Conservation (phyloP, 1,140 invertebrate species). For the Hestina assimilis region DNA sequence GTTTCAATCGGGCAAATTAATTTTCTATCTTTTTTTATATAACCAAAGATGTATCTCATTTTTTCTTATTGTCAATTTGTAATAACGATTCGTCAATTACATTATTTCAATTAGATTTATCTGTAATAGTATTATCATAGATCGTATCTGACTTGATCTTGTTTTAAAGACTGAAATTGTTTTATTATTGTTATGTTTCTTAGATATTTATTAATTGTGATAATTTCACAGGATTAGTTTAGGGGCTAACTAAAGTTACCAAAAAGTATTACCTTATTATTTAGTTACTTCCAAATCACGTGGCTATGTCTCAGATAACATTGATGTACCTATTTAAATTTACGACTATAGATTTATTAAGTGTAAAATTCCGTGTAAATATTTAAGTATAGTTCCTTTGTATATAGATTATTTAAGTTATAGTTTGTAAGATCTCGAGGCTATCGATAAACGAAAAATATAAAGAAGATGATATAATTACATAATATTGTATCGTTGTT, state of each 20-base stretch:
- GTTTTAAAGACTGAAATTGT: conserved; percentile 67
- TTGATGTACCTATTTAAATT: conserved; percentile 39
- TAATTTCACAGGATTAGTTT: conserved; percentile 53
- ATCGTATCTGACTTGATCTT: conserved; percentile 40
- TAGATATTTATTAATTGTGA: conserved; percentile 73
- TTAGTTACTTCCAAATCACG: conserved; percentile 51
- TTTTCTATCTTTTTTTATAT: background rate
- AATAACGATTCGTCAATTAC: background rate
- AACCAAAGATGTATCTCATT: conserved; percentile 48
- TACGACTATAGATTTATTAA: conserved; percentile 15
- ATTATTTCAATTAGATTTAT: background rate
- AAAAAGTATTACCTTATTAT: conserved; percentile 72
- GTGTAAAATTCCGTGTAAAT: conserved; percentile 17
- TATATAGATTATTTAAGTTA: conserved; percentile 48
- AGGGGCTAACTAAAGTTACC: conserved; percentile 71
- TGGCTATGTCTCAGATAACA: conserved; percentile 49
- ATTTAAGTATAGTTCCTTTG: conserved; percentile 39
- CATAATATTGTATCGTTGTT: conserved; percentile 41
- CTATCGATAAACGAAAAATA: conserved; percentile 45
- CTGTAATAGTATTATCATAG: background rate
- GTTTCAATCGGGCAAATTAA: background rate
- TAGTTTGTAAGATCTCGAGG: conserved; percentile 52
- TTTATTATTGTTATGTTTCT: conserved; percentile 65
- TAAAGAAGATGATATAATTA: conserved; percentile 38
- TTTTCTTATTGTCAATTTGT: conserved; percentile 3